phyloP scores from a whole-genome alignment of 2,797 vertebrate species.

The Sebastes cheni region DNA sequence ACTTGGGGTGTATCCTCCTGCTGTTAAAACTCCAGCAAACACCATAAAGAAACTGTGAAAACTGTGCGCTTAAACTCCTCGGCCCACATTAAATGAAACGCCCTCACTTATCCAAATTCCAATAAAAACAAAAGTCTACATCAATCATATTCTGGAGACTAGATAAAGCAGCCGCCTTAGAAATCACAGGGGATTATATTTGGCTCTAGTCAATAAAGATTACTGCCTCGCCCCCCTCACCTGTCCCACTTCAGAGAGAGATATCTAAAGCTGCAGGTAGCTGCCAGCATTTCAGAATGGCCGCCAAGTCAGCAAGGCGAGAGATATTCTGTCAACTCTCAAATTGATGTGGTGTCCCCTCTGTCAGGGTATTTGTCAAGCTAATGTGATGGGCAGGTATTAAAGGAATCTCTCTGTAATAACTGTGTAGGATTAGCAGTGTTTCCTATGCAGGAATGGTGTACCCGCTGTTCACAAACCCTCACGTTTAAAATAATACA shows the following conservation, averaged over 20 bases:
- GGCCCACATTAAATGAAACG: constrained; percentile 19
- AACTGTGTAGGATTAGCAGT: constrained; percentile 7
- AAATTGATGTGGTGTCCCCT: constrained; percentile 27
- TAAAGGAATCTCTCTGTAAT: constrained; percentile 18
- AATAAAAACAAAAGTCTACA: constrained; percentile 53
- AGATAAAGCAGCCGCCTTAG: constrained; percentile 47
- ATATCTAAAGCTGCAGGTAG: constrained; percentile 47
- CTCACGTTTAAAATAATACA: not conserved
- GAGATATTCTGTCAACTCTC: constrained; percentile 26
- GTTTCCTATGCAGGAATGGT: not conserved
- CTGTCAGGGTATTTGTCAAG: constrained; percentile 35
- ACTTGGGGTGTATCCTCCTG: not conserved
- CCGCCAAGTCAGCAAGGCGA: constrained; percentile 29
- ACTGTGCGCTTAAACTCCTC: not conserved
- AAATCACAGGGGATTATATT: constrained; percentile 57
- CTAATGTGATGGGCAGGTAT: constrained; percentile 29
- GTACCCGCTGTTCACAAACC: not conserved
- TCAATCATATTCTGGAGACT: constrained; percentile 34
- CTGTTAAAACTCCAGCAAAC: constrained; percentile 2
- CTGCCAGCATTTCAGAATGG: constrained; percentile 33
- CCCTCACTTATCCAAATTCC: constrained; percentile 29
- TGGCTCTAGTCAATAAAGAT: constrained; percentile 67
- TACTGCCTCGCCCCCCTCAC: constrained; percentile 41
- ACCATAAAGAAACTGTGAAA: constrained; percentile 2
- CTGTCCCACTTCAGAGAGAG: constrained; percentile 45